These are phyloP conservation scores for Drosophila eohydei DNA, from an alignment of 2,888 invertebrate genomes.

Conservation along the genomic window DNA sequence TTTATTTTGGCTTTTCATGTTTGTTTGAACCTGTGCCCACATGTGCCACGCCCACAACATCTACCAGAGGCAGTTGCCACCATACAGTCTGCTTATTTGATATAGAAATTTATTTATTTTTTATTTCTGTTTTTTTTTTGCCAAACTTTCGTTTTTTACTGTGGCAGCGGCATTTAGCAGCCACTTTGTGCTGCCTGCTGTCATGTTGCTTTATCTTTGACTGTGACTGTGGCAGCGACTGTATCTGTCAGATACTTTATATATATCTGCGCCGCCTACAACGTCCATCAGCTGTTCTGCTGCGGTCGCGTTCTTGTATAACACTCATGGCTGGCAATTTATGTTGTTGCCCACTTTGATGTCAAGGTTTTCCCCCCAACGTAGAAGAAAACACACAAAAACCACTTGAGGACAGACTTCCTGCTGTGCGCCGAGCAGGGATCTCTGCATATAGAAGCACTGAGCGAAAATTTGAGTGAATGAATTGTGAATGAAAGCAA, in stretches of 20 bases:
- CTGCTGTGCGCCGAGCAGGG: slow-evolving; percentile 58
- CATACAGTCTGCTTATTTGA: slow-evolving; percentile 51
- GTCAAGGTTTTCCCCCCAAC: slow-evolving; percentile 64
- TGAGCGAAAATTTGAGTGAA: background rate
- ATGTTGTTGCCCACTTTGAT: slow-evolving; percentile 72
- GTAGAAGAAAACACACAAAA: slow-evolving; percentile 21
- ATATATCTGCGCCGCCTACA: slow-evolving; percentile 45
- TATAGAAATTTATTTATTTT: background rate
- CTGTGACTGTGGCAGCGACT: slow-evolving; percentile 19
- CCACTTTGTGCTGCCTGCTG: slow-evolving; percentile 38
- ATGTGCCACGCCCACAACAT: slow-evolving; percentile 25
- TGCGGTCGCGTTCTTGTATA: slow-evolving; percentile 40
- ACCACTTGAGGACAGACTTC: slow-evolving; percentile 64
- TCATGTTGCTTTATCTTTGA: slow-evolving; percentile 15
- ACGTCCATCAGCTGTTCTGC: slow-evolving; percentile 59
- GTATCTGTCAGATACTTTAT: slow-evolving; percentile 72
- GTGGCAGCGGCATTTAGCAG: slow-evolving; percentile 39
- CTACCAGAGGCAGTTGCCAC: slow-evolving; percentile 37
- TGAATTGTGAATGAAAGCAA: background rate
- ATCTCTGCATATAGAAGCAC: slow-evolving; percentile 7
- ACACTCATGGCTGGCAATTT: slow-evolving; percentile 57
- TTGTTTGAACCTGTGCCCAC: slow-evolving; percentile 32
- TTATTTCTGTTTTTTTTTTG: background rate
- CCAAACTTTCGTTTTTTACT: slow-evolving; percentile 54
- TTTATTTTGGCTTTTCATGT: slow-evolving; percentile 12